phyloP scores from a whole-genome alignment of 2,888 invertebrate species.

The Tolmerus cingulatus region DNA sequence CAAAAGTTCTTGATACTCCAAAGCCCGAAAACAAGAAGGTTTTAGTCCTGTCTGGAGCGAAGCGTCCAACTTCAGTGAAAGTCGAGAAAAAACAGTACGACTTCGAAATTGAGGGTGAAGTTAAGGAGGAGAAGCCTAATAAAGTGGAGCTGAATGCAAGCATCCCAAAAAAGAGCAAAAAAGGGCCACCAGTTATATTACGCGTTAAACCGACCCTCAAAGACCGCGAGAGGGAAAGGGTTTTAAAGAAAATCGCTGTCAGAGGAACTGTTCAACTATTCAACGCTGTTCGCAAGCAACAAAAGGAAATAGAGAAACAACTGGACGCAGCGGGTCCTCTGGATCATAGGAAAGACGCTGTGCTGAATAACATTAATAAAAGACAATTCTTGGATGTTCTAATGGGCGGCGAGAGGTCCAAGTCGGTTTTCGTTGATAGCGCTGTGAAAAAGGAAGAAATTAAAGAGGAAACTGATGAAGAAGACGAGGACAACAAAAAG shows the following conservation, averaged over 20 bases:
- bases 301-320: constrained; percentile 77
- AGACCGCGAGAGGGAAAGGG: constrained; percentile 80
- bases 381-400: constrained; percentile 79
- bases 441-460: constrained; percentile 65
- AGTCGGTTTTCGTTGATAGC: constrained; percentile 65
- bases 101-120: constrained; percentile 75
- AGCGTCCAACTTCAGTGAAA: constrained; percentile 70
- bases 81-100: constrained; percentile 64
- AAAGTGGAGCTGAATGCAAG: constrained; percentile 53
- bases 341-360: constrained; percentile 79
- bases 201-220: constrained; percentile 78
- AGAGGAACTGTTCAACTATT: constrained; percentile 93
- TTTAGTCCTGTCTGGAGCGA: constrained; percentile 80
- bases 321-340: constrained; percentile 76
- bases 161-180: constrained; percentile 46
- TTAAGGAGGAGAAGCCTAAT: constrained; percentile 64
- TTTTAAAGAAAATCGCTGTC: constrained; percentile 84
- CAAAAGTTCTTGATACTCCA: constrained; percentile 77
- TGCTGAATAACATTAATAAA: constrained; percentile 76
- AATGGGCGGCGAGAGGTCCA: constrained; percentile 71
- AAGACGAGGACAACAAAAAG: constrained; percentile 53
- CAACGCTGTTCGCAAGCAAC: constrained; percentile 88
- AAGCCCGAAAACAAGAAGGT: constrained; percentile 80
- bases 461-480: constrained; percentile 64
- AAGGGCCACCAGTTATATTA: constrained; percentile 69